phyloP scores from a whole-genome alignment of 1,140 invertebrate genomes.

The Drosophila sp. region DNA sequence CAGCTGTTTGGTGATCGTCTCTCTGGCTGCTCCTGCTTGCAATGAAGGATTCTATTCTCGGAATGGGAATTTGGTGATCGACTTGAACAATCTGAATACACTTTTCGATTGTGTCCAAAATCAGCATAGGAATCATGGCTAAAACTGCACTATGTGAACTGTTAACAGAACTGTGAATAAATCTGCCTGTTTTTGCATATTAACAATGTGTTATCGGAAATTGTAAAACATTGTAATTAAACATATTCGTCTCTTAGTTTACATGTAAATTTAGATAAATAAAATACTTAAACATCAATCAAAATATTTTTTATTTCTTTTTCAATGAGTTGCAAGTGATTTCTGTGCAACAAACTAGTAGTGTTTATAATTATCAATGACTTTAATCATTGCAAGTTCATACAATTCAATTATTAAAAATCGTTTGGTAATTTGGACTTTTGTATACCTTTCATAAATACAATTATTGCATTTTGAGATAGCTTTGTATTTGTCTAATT shows the following conservation, averaged over 20 bases:
- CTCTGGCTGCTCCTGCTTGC: slow-evolving; percentile 41
- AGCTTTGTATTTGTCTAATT: no score
- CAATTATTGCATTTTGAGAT: no score
- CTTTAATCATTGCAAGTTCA: no score
- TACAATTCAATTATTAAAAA: no score
- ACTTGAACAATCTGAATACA: slow-evolving; percentile 29
- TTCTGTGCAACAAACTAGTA: no score
- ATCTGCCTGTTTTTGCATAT: slow-evolving; percentile 8
- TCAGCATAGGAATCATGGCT: slow-evolving; percentile 48
- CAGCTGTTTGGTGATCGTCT: slow-evolving; percentile 5
- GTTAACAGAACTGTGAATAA: not conserved
- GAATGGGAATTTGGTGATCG: slow-evolving; percentile 56
- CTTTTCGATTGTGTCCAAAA: slow-evolving; percentile 43
- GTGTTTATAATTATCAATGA: no score
- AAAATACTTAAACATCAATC: not conserved
- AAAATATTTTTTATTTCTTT: no score
- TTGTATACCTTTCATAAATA: no score
- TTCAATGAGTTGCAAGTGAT: no score
- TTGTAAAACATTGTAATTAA: not conserved
- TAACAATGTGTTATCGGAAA: not conserved
- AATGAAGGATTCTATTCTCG: slow-evolving; percentile 38
- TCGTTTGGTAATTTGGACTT: no score
- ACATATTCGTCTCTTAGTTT: not conserved
- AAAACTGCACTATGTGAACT: not conserved
- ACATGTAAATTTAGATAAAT: not conserved